phyloP scores from a whole-genome alignment of 1,140 invertebrate species.

The Drosophila quadrilineata region DNA sequence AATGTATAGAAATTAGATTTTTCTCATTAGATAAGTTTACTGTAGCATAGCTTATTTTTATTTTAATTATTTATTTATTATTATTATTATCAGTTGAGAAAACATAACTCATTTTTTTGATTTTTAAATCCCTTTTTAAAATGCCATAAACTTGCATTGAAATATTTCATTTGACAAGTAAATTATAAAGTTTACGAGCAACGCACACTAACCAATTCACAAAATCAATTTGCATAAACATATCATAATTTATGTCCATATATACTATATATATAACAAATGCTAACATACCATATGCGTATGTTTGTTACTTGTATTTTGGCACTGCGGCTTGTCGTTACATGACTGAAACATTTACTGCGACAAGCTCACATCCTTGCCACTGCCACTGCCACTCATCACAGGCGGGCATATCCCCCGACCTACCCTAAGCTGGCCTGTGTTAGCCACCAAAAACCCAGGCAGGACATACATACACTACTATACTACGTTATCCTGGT shows the following conservation, averaged over 20 bases:
- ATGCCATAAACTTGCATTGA: neutral
- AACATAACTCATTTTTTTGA: too few relatives aligned
- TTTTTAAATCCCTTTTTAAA: neutral
- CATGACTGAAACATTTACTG: conserved; percentile 71
- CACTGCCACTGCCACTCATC: conserved; percentile 29
- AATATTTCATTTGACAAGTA: conserved; percentile 1
- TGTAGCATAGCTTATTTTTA: too few relatives aligned
- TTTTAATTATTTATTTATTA: too few relatives aligned
- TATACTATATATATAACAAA: too few relatives aligned
- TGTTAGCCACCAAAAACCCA: too few relatives aligned
- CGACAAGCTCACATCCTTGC: conserved; percentile 45
- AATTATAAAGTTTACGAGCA: conserved; percentile 1
- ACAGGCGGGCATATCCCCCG: neutral
- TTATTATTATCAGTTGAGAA: too few relatives aligned
- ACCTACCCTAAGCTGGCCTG: neutral
- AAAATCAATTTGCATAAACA: conserved; percentile 36
- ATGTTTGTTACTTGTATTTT: too few relatives aligned
- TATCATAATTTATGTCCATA: conserved; percentile 32
- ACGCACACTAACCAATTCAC: conserved; percentile 11
- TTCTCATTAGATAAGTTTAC: too few relatives aligned
- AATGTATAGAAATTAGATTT: too few relatives aligned
- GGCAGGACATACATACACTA: too few relatives aligned
- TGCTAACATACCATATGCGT: too few relatives aligned
- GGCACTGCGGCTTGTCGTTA: conserved; percentile 65
- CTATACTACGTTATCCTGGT: neutral